A percentile compares a stretch with the other conserved stretches of the same genome.
These are phyloP conservation scores for Cryptus viduatorius DNA, from an alignment of 2,888 invertebrate genomes.

Conservation along the genomic window DNA sequence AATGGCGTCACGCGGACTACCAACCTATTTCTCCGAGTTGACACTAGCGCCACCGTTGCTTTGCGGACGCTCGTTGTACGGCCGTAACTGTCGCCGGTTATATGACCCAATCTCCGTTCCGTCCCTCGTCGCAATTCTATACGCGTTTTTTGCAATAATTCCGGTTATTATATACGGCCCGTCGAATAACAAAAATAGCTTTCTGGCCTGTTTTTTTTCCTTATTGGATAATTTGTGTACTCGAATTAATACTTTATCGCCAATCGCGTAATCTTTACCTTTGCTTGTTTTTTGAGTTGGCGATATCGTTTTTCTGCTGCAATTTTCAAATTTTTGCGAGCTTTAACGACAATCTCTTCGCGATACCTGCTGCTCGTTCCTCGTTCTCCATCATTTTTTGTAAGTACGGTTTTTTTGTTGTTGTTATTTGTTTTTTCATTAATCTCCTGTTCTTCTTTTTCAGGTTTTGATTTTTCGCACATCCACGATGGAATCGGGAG, in stretches of 20 bases:
- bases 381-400: too few species aligned
- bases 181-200: conserved; percentile 15
- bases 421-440: too few species aligned
- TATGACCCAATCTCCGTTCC: background rate
- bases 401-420: too few species aligned
- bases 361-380: background rate
- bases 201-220: conserved; percentile 21
- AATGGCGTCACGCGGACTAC: too few species aligned
- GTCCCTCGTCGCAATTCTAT: background rate
- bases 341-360: background rate
- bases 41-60: too few species aligned
- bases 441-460: too few species aligned
- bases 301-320: conserved; percentile 11
- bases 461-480: too few species aligned
- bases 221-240: conserved; percentile 36
- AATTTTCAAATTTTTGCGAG: conserved; percentile 5
- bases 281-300: background rate
- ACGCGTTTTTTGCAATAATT: background rate
- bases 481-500: background rate
- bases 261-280: background rate
- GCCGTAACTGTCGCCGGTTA: conserved; percentile 24
- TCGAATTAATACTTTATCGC: conserved; percentile 14
- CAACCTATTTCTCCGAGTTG: too few species aligned
- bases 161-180: conserved; percentile 9
- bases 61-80: too few species aligned